Evolutionary conservation across 2,888 invertebrate genomes (phyloP), one percentile per base, ranked within the genome.

Genomic region (Xanthia togata): DNA sequence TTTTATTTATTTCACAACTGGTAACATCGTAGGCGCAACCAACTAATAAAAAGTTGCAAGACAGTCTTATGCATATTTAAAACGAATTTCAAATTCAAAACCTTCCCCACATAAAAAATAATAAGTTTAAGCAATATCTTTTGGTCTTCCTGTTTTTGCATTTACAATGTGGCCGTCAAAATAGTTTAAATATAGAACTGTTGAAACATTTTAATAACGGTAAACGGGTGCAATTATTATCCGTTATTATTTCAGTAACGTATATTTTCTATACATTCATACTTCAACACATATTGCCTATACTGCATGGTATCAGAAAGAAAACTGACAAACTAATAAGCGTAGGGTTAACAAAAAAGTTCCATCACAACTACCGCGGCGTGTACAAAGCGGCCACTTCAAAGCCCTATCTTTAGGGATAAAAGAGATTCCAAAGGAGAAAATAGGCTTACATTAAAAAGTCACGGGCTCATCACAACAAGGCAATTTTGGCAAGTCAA

Each of bases 401-500:
- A 80, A 80, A 87, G 85, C 73, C 79, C 82, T 77, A 81, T 83
- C 77, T 75, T 62, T 71, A 77, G 74, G 84, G 83, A 83, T 90
- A 86, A 89, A 90, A 87, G 83, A 89, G 86, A 89, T 89, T 89
- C 85, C 78, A 79, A 90, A 89, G 82, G 85, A 88, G 83, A 85
- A 92, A 92, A 92, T 89, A 87, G 85, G 87, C 86, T 89, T 88
- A 89, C 87, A 89, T 88, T 87, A 88, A 88, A 92, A 93, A 92
- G 79, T 87, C 88, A 88, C 89, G 41, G 81, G 78, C 88, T 93
- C 93, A 93, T 92, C 92, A 90, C 92, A 90, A 93, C 93, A 89
- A 90, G 89, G 92, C 93, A 92, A 93, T 93, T 93, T 93, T 78
- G 87, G 89, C 89, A 91, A 93, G 93, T 93, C 93, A 94, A 94